A percentile compares a stretch with the other conserved stretches of the same genome.
Evolutionary conservation across 2,888 invertebrate genomes (phyloP).

Genomic region (Latrodectus hesperus): DNA sequence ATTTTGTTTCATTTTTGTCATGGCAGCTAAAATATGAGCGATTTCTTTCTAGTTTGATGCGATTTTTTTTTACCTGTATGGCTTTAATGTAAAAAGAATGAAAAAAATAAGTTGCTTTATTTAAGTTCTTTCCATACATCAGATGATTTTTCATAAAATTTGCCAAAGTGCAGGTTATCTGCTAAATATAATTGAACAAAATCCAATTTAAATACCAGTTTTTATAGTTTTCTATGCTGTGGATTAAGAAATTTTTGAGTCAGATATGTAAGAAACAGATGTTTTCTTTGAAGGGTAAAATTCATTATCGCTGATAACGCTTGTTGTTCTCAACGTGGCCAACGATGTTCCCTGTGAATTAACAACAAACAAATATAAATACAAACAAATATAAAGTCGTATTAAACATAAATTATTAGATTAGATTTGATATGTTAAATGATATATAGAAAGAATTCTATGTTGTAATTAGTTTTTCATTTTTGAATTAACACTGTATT

Average conservation of each 20-base stretch:
- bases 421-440: too few species aligned
- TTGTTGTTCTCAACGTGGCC: slow-evolving; percentile 43
- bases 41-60: too few species aligned
- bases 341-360: slow-evolving; percentile 53
- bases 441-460: too few species aligned
- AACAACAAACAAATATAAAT: background rate
- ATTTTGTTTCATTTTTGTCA: too few species aligned
- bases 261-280: slow-evolving; percentile 44
- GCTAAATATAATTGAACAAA: background rate
- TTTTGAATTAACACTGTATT: too few species aligned
- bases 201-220: background rate
- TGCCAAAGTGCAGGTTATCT: background rate
- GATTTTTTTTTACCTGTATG: too few species aligned
- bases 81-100: too few species aligned
- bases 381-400: too few species aligned
- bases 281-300: slow-evolving; percentile 47
- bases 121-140: background rate
- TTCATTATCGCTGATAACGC: slow-evolving; percentile 48
- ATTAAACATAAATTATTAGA: too few species aligned
- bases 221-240: background rate
- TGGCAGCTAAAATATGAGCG: too few species aligned
- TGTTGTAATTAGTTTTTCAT: too few species aligned
- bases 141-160: background rate
- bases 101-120: background rate
- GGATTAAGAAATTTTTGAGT: slow-evolving; percentile 52